A percentile compares a stretch with the other conserved stretches of the same genome.
These are phyloP conservation scores for Podilymbus podiceps DNA, from an alignment of 2,113 vertebrate species.

Conservation along the genomic window DNA sequence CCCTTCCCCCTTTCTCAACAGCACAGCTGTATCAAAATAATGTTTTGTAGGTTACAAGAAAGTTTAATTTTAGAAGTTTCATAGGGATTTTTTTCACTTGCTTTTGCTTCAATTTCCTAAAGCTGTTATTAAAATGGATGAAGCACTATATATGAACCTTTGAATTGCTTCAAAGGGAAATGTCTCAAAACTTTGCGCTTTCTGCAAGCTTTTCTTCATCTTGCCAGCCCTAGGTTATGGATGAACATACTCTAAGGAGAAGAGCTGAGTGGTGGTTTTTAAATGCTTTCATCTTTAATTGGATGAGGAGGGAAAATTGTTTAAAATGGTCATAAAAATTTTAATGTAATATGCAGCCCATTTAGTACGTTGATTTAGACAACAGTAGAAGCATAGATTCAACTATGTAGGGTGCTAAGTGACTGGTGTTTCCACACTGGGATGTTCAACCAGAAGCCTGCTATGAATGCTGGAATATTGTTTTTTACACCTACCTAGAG, in stretches of 20 bases:
- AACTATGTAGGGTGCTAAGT: background rate
- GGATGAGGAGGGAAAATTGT: background rate
- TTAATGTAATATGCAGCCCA: background rate
- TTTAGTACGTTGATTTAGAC: background rate
- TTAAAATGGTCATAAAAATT: background rate
- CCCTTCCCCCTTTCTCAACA: background rate
- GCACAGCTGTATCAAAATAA: background rate
- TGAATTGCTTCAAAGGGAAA: slow-evolving; percentile 1
- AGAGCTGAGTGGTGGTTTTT: background rate
- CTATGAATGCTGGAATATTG: background rate
- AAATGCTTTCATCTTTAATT: slow-evolving; percentile 9
- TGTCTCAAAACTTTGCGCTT: background rate
- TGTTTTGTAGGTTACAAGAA: background rate
- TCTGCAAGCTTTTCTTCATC: background rate
- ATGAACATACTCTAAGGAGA: background rate
- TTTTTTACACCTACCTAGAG: background rate
- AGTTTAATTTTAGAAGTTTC: background rate
- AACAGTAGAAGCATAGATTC: background rate
- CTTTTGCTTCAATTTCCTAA: background rate
- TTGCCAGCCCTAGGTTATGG: background rate
- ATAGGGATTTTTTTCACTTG: background rate
- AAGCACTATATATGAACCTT: background rate
- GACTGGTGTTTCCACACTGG: background rate
- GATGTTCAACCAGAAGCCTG: background rate
- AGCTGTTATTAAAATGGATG: background rate